Conservation (phyloP, 1,140 invertebrate species). For the Cydia fagiglandana region DNA sequence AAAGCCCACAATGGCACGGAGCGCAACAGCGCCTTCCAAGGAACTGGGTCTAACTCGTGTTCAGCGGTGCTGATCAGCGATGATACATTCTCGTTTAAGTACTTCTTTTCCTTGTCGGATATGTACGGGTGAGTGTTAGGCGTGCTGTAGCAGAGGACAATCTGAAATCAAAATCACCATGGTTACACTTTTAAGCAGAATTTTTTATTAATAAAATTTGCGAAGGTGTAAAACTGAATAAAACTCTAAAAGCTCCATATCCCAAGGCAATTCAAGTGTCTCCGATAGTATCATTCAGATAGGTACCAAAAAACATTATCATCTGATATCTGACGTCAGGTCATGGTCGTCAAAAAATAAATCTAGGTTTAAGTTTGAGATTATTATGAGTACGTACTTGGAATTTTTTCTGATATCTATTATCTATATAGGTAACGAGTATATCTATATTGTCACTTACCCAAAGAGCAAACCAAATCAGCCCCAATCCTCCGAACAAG, state of each 20-base stretch:
- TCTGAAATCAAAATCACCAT: constrained; percentile 66
- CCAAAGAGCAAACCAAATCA: constrained; percentile 87
- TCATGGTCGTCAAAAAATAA: too few relatives aligned
- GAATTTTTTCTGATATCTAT: neutral
- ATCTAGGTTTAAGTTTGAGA: too few relatives aligned
- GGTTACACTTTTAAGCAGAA: neutral
- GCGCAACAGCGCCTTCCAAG: constrained; percentile 83
- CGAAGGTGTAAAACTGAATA: too few relatives aligned
- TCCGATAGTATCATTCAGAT: too few relatives aligned
- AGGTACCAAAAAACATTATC: too few relatives aligned
- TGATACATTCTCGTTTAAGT: constrained; percentile 77
- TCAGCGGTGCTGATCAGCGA: constrained; percentile 56
- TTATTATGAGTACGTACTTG: too few relatives aligned
- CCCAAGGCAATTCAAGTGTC: too few relatives aligned
- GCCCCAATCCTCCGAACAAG: constrained; percentile 87
- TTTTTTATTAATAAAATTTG: too few relatives aligned
- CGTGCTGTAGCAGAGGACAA: constrained; percentile 73
- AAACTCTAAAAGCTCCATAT: too few relatives aligned
- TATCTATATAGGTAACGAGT: neutral
- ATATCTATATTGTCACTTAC: constrained; percentile 61
- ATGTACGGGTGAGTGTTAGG: constrained; percentile 84
- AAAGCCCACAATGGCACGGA: constrained; percentile 85
- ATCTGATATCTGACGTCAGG: too few relatives aligned
- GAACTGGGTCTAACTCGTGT: constrained; percentile 70
- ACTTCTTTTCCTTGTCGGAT: constrained; percentile 80